Evolutionary conservation across 2,888 invertebrate species (phyloP).

Genomic region (Neria commutata): DNA sequence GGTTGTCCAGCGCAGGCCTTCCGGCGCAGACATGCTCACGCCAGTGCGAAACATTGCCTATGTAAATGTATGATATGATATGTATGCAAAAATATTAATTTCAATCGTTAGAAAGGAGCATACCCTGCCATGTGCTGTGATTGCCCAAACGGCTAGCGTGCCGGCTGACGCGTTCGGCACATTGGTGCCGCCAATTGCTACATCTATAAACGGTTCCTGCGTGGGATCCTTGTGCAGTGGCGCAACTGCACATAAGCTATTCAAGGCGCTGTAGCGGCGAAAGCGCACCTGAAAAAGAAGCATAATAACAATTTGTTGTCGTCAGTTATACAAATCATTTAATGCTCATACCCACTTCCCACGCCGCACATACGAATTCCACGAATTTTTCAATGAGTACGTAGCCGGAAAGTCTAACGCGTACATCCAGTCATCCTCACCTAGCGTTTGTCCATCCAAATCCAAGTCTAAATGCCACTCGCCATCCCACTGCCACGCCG

Average conservation of each 20-base stretch:
- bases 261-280: conserved; percentile 85
- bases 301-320: no score
- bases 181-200: conserved; percentile 84
- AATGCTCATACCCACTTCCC: conserved; percentile 86
- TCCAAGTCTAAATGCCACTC: conserved; percentile 89
- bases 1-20: conserved; percentile 85
- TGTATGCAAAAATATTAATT: no score
- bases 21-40: conserved; percentile 81
- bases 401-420: conserved; percentile 89
- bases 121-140: conserved; percentile 88
- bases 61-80: no score
- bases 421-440: conserved; percentile 93
- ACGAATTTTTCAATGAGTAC: conserved; percentile 79
- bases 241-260: conserved; percentile 91
- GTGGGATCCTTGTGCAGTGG: conserved; percentile 88
- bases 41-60: conserved; percentile 86
- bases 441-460: conserved; percentile 83
- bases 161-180: conserved; percentile 79
- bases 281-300: conserved; percentile 64
- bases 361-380: conserved; percentile 89
- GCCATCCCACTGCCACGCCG: conserved; percentile 97
- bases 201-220: conserved; percentile 90
- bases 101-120: conserved; percentile 30
- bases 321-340: no score
- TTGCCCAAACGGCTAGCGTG: conserved; percentile 86